Base-by-base conservation (phyloP, 1,140 invertebrate genomes). In the Cryptotermes secundus region DNA sequence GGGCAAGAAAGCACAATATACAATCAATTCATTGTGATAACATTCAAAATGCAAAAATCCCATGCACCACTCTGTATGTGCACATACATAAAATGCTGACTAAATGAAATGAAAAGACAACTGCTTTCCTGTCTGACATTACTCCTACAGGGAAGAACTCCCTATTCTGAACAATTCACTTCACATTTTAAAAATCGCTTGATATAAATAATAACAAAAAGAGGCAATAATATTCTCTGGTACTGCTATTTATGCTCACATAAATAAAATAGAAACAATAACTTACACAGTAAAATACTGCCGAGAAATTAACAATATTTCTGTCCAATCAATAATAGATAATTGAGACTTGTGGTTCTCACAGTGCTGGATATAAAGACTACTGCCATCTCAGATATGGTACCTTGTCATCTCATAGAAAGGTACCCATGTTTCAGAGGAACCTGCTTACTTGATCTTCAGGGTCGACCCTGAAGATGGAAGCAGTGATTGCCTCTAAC, bases 231-330 rank as follows among this genome's bases (percentile, higher is more conserved):
- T 49, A 49, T 22, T 42, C 45, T 19, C 6, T 49, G 19, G 19
- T 49, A 49, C 14, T 72, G 59, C 59, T 26, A 72, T 31, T 72
- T n/a, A 10, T 31, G 26, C 7, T 9, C 53, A n/a, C n/a, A n/a
- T n/a, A n/a, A n/a, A n/a, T n/a, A n/a, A n/a, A n/a, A n/a, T n/a
- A 59, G 3, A 59, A 72, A 72, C 59, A 72, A 72, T 72, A 72
- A 72, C 26, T 72, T 72, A 72, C 26, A 72, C 59, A 72, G 59
- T 31, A 72, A 72, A 72, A 72, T 31, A 72, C n/a, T 72, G 59
- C 59, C 10, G 59, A 72, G 59, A 72, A 72, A 72, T 26, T 72
- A 72, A 72, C n/a, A 65, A 65, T 16, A 72, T 26, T 72, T 22
- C 3, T 14, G 14, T 31, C 59, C 59, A n/a, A 72, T 72, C 59